Evolutionary conservation across 1,140 invertebrate genomes (phyloP).

Genomic region (Penaeus japonicus): DNA sequence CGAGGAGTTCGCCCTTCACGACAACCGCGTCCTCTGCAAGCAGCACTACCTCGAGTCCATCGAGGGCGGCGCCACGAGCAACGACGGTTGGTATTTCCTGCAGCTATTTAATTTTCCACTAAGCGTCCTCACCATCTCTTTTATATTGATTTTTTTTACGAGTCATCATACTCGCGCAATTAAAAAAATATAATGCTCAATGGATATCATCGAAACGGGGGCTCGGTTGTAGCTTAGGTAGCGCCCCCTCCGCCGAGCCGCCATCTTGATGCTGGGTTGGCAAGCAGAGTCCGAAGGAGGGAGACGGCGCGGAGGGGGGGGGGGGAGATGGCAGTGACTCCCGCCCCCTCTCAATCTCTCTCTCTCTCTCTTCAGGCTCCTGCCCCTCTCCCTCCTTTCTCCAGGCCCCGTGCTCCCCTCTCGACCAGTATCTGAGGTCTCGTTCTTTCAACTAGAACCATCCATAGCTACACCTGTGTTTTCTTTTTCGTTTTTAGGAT

Average conservation of each 20-base stretch:
- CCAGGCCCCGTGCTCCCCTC: too few relatives aligned
- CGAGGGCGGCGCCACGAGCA: constrained; percentile 79
- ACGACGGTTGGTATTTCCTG: constrained; percentile 60
- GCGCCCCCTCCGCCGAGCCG: background rate
- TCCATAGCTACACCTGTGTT: too few relatives aligned
- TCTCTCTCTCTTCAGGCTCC: too few relatives aligned
- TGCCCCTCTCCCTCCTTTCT: too few relatives aligned
- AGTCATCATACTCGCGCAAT: too few relatives aligned
- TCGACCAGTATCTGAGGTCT: too few relatives aligned
- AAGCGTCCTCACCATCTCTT: background rate
- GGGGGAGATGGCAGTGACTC: too few relatives aligned
- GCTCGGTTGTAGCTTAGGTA: background rate
- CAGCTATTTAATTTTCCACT: background rate
- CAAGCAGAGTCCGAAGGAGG: background rate
- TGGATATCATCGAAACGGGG: background rate
- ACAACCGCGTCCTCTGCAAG: constrained; percentile 92
- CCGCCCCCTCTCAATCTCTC: too few relatives aligned
- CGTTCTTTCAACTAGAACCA: too few relatives aligned
- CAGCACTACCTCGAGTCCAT: constrained; percentile 94
- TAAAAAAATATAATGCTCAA: too few relatives aligned
- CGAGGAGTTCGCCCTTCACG: constrained; percentile 96
- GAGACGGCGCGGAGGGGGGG: background rate
- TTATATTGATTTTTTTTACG: too few relatives aligned
- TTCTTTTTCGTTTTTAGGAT: too few relatives aligned
- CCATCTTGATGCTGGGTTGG: background rate